phyloP scores from a whole-genome alignment of 2,888 invertebrate species.

The Nasonovia ribisnigri region DNA sequence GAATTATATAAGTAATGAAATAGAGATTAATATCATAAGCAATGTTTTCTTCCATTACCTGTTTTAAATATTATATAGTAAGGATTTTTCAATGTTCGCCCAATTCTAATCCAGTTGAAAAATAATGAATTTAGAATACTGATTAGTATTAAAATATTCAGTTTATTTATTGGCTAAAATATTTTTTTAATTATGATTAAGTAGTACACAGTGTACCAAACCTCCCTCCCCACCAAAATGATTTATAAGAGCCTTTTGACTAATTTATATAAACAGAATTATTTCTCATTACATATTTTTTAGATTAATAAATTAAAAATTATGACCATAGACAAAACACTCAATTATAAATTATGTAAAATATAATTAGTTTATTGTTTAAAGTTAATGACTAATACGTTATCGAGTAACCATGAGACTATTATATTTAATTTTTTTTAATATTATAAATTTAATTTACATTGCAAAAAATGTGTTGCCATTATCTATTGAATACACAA shows the following conservation, averaged over 20 bases:
- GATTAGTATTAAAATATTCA: neutral
- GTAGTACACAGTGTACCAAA: neutral
- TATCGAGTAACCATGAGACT: neutral
- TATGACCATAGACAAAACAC: neutral
- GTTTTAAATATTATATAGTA: neutral
- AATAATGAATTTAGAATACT: neutral
- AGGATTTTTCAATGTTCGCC: neutral
- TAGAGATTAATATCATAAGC: neutral
- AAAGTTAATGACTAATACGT: neutral
- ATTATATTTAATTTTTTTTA: neutral
- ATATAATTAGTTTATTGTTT: neutral
- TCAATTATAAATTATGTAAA: neutral
- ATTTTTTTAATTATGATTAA: neutral
- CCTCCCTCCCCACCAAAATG: neutral
- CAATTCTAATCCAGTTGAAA: neutral
- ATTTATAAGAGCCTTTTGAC: neutral
- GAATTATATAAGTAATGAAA: constrained; percentile 70
- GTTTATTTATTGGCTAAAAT: neutral
- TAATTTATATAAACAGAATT: neutral
- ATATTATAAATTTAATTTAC: neutral
- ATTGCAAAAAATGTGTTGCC: neutral
- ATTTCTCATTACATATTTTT: neutral
- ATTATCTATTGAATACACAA: neutral
- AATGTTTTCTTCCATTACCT: constrained; percentile 11
- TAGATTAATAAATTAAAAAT: neutral